These are phyloP conservation scores for Dendrophyllia cribrosa DNA, from an alignment of 64 coral and sea anemone genomes.

Conservation along the genomic window DNA sequence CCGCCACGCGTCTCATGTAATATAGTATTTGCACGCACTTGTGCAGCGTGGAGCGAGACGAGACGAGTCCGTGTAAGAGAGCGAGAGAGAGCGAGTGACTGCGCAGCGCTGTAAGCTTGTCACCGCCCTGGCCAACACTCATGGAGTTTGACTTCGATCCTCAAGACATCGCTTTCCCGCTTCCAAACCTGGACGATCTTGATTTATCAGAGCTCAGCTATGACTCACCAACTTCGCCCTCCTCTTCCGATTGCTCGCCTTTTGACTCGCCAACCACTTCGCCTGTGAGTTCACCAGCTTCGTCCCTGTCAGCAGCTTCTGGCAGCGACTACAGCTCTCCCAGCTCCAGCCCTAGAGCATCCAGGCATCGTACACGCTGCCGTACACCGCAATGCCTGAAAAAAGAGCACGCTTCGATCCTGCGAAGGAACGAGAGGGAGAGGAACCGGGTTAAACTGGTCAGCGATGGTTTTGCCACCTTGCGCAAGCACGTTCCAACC, in stretches of 20 bases:
- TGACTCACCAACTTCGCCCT: conserved; percentile 68
- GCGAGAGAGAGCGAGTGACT: neutral
- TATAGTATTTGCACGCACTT: conserved; percentile 73
- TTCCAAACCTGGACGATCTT: conserved; percentile 80
- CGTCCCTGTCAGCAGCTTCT: conserved; percentile 45
- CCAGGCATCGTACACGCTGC: conserved; percentile 73
- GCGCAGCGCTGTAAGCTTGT: conserved; percentile 9
- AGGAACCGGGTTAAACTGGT: conserved; percentile 91
- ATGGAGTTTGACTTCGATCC: conserved; percentile 9
- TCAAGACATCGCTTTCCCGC: conserved; percentile 39
- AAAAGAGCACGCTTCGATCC: conserved; percentile 85
- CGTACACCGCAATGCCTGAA: conserved; percentile 77
- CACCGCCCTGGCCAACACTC: conserved; percentile 24
- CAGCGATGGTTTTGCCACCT: conserved; percentile 89
- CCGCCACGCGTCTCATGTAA: conserved; percentile 77
- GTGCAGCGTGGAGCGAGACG: conserved; percentile 36
- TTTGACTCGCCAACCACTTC: conserved; percentile 69
- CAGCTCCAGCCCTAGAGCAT: conserved; percentile 53
- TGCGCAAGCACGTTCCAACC: conserved; percentile 85
- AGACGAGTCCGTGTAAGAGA: neutral
- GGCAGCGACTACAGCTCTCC: conserved; percentile 49
- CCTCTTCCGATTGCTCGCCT: conserved; percentile 68
- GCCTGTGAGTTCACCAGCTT: conserved; percentile 67
- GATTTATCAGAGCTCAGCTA: conserved; percentile 86
- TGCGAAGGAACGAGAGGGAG: conserved; percentile 93